Percentiles rank a stretch among this genome's conserved stretches.
These are phyloP conservation scores for Staurois parvus DNA, from an alignment of 2,797 vertebrate genomes.

Conservation along the genomic window DNA sequence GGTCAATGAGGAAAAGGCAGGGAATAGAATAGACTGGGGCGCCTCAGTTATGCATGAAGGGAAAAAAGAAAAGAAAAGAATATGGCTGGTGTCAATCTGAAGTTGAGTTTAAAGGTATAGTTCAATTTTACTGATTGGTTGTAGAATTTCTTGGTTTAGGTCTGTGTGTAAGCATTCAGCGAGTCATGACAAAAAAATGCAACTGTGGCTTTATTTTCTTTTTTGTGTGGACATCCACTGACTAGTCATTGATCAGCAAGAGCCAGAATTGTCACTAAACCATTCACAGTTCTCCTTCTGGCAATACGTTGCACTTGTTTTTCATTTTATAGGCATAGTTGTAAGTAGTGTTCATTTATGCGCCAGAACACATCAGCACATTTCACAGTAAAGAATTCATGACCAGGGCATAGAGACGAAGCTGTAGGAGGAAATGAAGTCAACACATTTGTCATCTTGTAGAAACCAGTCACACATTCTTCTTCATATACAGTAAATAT, in stretches of 20 bases:
- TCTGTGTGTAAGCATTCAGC: no score
- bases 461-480: conserved; percentile 7
- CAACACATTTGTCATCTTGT: conserved; percentile 4
- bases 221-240: no score
- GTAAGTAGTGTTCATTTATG: not conserved
- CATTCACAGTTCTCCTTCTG: not conserved
- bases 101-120: no score
- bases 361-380: not conserved
- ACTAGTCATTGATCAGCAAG: not conserved
- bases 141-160: no score
- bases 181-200: no score
- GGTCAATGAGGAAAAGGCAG: no score
- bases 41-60: no score
- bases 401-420: not conserved
- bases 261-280: not conserved
- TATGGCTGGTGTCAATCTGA: no score
- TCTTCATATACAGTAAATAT: not conserved
- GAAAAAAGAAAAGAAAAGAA: no score
- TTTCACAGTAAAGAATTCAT: not conserved
- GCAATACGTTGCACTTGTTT: not conserved
- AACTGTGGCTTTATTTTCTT: no score
- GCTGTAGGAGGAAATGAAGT: not conserved
- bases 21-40: no score
- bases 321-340: not conserved
- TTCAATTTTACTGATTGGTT: no score